These are phyloP conservation scores for Embidobia sp. DNA, from an alignment of 2,888 invertebrate species.

Conservation along the genomic window DNA sequence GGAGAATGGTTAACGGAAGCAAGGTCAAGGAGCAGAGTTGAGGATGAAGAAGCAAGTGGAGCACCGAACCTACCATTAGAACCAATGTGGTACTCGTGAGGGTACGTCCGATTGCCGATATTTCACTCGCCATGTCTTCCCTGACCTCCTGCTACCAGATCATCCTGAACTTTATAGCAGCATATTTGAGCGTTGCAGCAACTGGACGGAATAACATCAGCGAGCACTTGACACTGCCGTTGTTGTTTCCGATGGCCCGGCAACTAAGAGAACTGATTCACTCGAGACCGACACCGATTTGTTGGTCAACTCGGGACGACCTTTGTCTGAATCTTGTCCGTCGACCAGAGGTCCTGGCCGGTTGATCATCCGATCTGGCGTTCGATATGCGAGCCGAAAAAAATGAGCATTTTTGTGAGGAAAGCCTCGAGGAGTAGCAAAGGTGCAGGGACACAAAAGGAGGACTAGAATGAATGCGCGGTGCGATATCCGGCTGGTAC, in stretches of 20 bases:
- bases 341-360: slow-evolving; percentile 1
- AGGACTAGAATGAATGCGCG: slow-evolving; percentile 51
- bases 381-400: background rate
- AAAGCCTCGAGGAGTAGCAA: slow-evolving; percentile 12
- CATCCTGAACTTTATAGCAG: slow-evolving; percentile 72
- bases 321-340: slow-evolving; percentile 15
- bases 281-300: slow-evolving; percentile 2
- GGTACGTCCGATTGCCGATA: slow-evolving; percentile 73
- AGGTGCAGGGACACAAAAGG: too few species aligned
- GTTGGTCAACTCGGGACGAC: slow-evolving; percentile 2
- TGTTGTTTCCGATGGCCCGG: background rate
- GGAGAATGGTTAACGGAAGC: too few species aligned
- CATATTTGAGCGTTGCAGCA: slow-evolving; percentile 49
- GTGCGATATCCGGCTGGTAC: slow-evolving; percentile 19
- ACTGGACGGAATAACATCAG: slow-evolving; percentile 18
- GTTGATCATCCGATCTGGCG: slow-evolving; percentile 1
- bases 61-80: slow-evolving; percentile 79
- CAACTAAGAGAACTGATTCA: slow-evolving; percentile 6
- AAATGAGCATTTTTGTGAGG: slow-evolving; percentile 25
- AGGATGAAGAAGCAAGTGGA: too few species aligned
- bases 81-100: slow-evolving; percentile 78
- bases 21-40: too few species aligned
- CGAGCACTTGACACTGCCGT: slow-evolving; percentile 20
- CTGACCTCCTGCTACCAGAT: slow-evolving; percentile 72
- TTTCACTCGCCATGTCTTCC: slow-evolving; percentile 75